Percentiles rank a stretch among this genome's conserved stretches.
Conservation (phyloP, 1,140 invertebrate genomes). For the Homarus americanus region DNA sequence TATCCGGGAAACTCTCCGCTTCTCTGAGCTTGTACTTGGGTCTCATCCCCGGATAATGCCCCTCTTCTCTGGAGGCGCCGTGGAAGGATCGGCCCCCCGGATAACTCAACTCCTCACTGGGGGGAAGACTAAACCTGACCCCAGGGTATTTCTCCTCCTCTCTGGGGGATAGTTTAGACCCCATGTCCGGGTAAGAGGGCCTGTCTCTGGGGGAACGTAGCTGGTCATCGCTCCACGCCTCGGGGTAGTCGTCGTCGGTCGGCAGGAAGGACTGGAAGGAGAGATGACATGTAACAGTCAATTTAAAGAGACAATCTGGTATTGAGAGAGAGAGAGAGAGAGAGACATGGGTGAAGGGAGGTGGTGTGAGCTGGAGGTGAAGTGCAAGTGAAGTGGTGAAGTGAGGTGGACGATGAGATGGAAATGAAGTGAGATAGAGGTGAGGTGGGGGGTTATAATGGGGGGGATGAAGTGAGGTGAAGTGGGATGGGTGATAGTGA, state of each 20-base stretch:
- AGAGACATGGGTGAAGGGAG: background rate
- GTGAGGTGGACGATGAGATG: background rate
- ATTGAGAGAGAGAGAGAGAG: background rate
- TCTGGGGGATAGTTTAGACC: background rate
- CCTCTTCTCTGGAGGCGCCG: background rate
- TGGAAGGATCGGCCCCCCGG: background rate
- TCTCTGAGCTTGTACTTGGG: constrained; percentile 24
- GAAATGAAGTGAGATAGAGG: background rate
- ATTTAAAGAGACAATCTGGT: too few relatives aligned
- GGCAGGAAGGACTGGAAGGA: constrained; percentile 18
- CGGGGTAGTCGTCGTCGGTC: background rate
- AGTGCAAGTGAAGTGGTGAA: background rate
- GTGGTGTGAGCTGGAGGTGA: background rate
- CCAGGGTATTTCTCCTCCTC: constrained; percentile 20
- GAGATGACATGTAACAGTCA: background rate
- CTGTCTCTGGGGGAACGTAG: background rate
- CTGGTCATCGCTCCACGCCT: background rate
- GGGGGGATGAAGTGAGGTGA: too few relatives aligned
- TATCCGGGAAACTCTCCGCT: constrained; percentile 4
- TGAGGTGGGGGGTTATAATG: too few relatives aligned
- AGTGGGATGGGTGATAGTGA: background rate
- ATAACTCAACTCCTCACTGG: background rate
- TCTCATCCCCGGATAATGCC: background rate
- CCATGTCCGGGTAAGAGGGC: background rate
- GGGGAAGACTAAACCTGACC: constrained; percentile 26